Conservation (phyloP, 2,113 vertebrate genomes). For the Pagrus major region DNA sequence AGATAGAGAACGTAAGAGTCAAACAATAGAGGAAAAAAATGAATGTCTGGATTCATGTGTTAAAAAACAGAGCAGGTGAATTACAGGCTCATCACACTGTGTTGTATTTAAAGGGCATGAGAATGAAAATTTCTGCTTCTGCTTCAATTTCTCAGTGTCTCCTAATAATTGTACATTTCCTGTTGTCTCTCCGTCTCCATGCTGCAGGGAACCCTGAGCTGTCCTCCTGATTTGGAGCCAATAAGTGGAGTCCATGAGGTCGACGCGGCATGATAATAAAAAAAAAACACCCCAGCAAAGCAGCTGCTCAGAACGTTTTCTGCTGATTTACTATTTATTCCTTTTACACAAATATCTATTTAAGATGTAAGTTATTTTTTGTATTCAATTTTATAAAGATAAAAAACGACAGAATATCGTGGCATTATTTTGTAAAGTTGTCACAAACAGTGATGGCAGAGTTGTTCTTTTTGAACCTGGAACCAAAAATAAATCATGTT, state of each 20-base stretch:
- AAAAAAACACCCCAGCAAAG: background rate
- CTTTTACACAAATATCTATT: conserved; percentile 6
- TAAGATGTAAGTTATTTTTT: conserved; percentile 37
- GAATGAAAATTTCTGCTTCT: background rate
- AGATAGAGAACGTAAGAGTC: conserved; percentile 37
- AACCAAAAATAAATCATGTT: conserved; percentile 2
- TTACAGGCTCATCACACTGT: background rate
- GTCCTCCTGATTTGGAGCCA: background rate
- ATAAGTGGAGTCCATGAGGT: rapidly evolving
- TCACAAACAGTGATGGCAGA: background rate
- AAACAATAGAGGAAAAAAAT: background rate
- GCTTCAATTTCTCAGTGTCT: background rate
- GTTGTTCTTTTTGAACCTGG: background rate
- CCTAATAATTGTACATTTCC: background rate
- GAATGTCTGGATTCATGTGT: background rate
- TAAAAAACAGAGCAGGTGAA: background rate
- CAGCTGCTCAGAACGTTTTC: background rate
- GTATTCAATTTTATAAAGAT: conserved; percentile 11
- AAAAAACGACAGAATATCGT: background rate
- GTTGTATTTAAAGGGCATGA: background rate
- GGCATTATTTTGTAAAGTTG: conserved; percentile 3
- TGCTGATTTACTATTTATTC: conserved; percentile 37
- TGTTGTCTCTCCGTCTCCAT: background rate
- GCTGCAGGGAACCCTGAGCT: background rate
- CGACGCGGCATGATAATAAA: rapidly evolving